These are phyloP conservation scores for Pyxicephalus adspersus DNA, from an alignment of 2,113 vertebrate species.

Conservation along the genomic window DNA sequence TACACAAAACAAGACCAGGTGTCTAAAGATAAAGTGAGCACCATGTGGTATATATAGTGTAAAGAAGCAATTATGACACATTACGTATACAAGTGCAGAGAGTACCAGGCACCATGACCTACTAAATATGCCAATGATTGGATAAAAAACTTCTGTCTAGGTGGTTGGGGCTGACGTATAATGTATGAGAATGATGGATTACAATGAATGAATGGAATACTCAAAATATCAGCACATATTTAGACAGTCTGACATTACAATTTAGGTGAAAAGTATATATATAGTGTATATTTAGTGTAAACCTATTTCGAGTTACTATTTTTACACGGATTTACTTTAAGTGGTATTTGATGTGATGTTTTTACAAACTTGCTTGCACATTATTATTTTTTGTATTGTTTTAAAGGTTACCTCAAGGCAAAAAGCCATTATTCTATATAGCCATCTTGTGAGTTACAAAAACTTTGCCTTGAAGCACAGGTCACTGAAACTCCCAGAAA, in stretches of 20 bases:
- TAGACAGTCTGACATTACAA: neutral
- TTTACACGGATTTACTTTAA: no score
- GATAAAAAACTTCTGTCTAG: neutral
- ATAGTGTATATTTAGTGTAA: no score
- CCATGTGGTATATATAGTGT: slow-evolving; percentile 31
- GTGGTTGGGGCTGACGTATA: neutral
- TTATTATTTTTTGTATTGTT: no score
- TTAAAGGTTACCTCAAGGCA: no score
- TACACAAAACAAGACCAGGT: slow-evolving; percentile 3
- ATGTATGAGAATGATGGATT: neutral
- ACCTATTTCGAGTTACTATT: no score
- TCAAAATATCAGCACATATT: neutral
- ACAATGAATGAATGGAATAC: neutral
- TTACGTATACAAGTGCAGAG: slow-evolving; percentile 27
- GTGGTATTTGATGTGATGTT: no score
- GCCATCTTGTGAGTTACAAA: no score
- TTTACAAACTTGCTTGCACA: no score
- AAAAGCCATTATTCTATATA: no score
- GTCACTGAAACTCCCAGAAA: no score
- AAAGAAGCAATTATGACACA: slow-evolving; percentile 8
- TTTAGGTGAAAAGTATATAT: neutral
- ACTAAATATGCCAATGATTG: neutral
- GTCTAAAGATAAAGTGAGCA: slow-evolving; percentile 13
- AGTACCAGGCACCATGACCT: slow-evolving; percentile 31
- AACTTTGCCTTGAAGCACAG: no score